Percentiles rank a stretch among this genome's conserved stretches.
Evolutionary conservation across 2,888 invertebrate genomes (phyloP).

Genomic region (Gordius sp.): DNA sequence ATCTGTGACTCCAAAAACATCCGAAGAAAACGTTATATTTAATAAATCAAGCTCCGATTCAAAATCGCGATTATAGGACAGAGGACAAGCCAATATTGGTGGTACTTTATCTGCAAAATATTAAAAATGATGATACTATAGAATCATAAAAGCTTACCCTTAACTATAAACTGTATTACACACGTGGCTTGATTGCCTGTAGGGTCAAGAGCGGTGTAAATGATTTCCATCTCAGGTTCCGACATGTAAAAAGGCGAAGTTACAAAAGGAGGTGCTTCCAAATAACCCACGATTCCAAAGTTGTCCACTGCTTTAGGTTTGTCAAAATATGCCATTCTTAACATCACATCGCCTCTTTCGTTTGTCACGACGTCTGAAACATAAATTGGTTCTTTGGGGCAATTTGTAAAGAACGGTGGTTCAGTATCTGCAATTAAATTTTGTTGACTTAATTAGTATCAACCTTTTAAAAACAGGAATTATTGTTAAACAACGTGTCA

Average conservation of each 20-base stretch:
- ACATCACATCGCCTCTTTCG: conserved; percentile 49
- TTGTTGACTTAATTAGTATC: no score
- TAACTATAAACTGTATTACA: conserved; percentile 53
- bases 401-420: conserved; percentile 80
- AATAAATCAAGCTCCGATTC: neutral
- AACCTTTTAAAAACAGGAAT: no score
- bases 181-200: conserved; percentile 91
- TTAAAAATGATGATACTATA: neutral
- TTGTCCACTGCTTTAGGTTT: conserved; percentile 18
- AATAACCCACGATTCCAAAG: conserved; percentile 12
- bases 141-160: conserved; percentile 26
- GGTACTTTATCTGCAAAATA: neutral
- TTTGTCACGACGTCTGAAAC: conserved; percentile 65
- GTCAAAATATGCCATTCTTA: conserved; percentile 75
- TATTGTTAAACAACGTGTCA: no score
- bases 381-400: conserved; percentile 65
- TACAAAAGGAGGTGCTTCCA: conserved; percentile 29
- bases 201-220: conserved; percentile 82
- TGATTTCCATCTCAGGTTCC: conserved; percentile 49
- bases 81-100: conserved; percentile 4
- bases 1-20: neutral
- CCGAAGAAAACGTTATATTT: neutral
- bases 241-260: conserved; percentile 23
- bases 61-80: conserved; percentile 5
- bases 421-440: conserved; percentile 52